Evolutionary conservation across 1,140 invertebrate genomes (phyloP).

Genomic region (Scaptomyza hsui): DNA sequence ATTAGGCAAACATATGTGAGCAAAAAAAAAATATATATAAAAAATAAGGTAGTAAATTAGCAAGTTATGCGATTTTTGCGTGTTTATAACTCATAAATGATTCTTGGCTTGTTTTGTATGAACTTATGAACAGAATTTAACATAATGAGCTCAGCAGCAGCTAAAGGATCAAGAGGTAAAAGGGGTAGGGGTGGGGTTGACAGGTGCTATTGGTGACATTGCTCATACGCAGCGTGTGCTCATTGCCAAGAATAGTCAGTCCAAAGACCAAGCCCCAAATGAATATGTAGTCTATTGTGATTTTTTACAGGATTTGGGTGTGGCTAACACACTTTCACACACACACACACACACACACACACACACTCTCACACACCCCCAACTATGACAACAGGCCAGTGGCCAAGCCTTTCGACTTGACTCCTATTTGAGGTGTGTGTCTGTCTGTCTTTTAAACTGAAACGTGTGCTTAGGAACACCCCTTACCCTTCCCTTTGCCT

Average conservation of each 20-base stretch:
- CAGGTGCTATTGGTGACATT: constrained; percentile 12
- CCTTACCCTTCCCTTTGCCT: constrained; percentile 30
- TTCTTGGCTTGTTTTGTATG: constrained; percentile 4
- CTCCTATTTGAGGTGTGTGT: constrained; percentile 22
- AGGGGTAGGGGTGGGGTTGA: not conserved
- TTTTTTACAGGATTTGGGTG: constrained; percentile 67
- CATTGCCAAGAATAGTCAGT: constrained; percentile 63
- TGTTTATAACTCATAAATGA: constrained; percentile 53
- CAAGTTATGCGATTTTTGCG: constrained; percentile 63
- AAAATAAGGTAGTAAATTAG: too few relatives aligned
- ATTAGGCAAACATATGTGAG: constrained; percentile 59
- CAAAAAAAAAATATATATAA: constrained; percentile 12
- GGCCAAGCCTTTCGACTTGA: constrained; percentile 66
- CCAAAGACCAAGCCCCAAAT: constrained; percentile 21
- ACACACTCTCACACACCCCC: not conserved
- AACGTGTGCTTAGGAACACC: constrained; percentile 54
- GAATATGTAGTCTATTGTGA: constrained; percentile 30
- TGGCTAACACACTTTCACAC: constrained; percentile 15
- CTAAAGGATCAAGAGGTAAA: not conserved
- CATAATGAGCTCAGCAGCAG: constrained; percentile 27
- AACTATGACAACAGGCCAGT: not conserved
- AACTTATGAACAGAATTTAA: constrained; percentile 11
- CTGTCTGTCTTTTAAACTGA: not conserved
- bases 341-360: not conserved
- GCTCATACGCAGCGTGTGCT: constrained; percentile 54